Evolutionary conservation across 2,113 vertebrate species (phyloP).

Genomic region (Eonycteris spelaea): DNA sequence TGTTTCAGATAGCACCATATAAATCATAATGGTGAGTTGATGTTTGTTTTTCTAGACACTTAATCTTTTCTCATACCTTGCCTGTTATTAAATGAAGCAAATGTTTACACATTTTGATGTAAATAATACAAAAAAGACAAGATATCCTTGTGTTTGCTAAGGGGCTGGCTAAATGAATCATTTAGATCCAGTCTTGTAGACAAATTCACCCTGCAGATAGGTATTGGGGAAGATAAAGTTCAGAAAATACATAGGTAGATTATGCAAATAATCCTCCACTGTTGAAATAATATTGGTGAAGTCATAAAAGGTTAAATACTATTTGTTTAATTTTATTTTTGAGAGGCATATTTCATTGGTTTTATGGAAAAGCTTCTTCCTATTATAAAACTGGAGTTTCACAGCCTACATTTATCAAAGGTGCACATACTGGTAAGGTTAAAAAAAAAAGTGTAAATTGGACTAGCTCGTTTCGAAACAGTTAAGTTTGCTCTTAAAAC

Average conservation of each 20-base stretch:
- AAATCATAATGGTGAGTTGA: conserved; percentile 51
- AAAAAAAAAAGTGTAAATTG: not conserved
- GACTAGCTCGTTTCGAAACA: not conserved
- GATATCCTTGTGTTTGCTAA: conserved; percentile 12
- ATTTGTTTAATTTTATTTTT: conserved; percentile 61
- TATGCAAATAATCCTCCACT: conserved; percentile 61
- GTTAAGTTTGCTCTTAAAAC: not conserved
- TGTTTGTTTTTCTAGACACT: conserved; percentile 34
- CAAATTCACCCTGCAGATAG: conserved; percentile 10
- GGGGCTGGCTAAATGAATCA: conserved; percentile 63
- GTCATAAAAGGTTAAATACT: conserved; percentile 67
- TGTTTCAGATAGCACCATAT: conserved; percentile 41
- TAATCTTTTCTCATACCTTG: conserved; percentile 41
- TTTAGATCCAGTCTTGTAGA: conserved; percentile 40
- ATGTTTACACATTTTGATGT: conserved; percentile 69
- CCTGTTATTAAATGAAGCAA: conserved; percentile 71
- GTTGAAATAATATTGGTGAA: conserved; percentile 44
- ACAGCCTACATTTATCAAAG: not conserved
- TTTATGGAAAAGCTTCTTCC: conserved; percentile 20
- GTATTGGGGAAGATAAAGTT: conserved; percentile 56
- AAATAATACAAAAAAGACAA: conserved; percentile 48
- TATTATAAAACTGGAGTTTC: not conserved
- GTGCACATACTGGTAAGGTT: not conserved
- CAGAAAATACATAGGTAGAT: conserved; percentile 68
- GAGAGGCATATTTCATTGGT: conserved; percentile 28